Conservation (phyloP, 2,797 vertebrate species). For the Phataginus tricuspis region DNA sequence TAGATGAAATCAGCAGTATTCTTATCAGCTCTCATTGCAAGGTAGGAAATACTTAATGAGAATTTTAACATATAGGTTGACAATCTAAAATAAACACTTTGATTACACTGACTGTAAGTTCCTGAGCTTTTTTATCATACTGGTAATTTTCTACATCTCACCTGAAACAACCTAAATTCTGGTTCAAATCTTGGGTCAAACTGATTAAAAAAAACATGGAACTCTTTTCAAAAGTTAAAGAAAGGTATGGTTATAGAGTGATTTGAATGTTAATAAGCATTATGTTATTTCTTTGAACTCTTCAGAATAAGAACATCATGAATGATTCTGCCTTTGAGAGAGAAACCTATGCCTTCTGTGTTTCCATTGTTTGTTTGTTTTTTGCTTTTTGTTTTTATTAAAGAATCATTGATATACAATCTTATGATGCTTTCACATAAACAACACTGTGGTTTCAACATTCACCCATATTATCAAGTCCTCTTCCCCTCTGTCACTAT, state of each 20-base stretch:
- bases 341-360: neutral
- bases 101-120: neutral
- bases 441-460: too few species aligned
- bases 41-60: neutral
- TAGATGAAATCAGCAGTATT: neutral
- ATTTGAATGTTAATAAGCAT: neutral
- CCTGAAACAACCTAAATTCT: neutral
- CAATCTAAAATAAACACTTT: neutral
- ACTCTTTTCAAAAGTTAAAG: neutral
- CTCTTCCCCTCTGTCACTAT: too few species aligned
- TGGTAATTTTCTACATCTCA: neutral
- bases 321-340: neutral
- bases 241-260: neutral
- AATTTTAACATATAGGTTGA: neutral
- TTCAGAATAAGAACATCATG: neutral
- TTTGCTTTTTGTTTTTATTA: too few species aligned
- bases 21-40: neutral
- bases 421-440: too few species aligned
- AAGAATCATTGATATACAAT: too few species aligned
- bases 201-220: neutral
- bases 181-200: neutral
- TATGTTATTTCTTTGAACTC: neutral
- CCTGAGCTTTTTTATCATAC: neutral
- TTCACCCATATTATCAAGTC: too few species aligned
- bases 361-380: neutral